A percentile compares a stretch with the other conserved stretches of the same genome.
phyloP scores from a whole-genome alignment of 2,888 invertebrate species.

The Sialis fuliginosa region DNA sequence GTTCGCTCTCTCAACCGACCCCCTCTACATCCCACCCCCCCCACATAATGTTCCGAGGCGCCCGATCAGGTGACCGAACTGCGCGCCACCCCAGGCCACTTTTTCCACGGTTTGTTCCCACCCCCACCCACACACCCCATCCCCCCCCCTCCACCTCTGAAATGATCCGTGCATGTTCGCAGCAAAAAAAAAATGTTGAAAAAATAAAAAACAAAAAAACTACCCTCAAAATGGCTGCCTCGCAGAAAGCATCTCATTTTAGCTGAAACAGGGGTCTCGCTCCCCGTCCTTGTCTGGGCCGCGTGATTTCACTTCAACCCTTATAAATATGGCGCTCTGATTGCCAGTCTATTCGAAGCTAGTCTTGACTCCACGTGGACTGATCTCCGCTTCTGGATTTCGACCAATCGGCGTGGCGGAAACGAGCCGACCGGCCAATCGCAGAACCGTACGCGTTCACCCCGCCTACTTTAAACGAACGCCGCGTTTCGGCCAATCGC shows the following conservation, averaged over 20 bases:
- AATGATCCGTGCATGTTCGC: conserved; percentile 27
- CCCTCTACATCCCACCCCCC: conserved; percentile 2
- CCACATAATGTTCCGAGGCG: conserved; percentile 3
- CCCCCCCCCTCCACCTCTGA: conserved; percentile 21
- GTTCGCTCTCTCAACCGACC: not conserved
- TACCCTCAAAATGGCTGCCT: conserved; percentile 59
- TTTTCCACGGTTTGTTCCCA: conserved; percentile 23
- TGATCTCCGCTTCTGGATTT: conserved; percentile 3
- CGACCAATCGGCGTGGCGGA: not conserved
- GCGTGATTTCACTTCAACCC: conserved; percentile 29
- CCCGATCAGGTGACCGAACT: conserved; percentile 1
- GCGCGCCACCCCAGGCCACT: conserved; percentile 12
- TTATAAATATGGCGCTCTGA: conserved; percentile 33
- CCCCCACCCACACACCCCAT: not conserved
- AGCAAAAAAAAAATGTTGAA: conserved; percentile 28
- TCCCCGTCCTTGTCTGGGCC: conserved; percentile 28
- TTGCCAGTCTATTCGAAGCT: conserved; percentile 29
- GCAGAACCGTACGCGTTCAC: conserved; percentile 6
- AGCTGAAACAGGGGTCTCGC: conserved; percentile 27
- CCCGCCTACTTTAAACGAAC: conserved; percentile 23
- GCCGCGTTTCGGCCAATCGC: conserved; percentile 11
- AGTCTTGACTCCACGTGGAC: conserved; percentile 25
- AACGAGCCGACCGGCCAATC: conserved; percentile 10
- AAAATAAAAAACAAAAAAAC: conserved; percentile 39
- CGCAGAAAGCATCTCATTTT: conserved; percentile 32